Evolutionary conservation across 2,888 invertebrate species (phyloP), one percentile per base, ranked within the genome.

Genomic region (Troilus luridus): DNA sequence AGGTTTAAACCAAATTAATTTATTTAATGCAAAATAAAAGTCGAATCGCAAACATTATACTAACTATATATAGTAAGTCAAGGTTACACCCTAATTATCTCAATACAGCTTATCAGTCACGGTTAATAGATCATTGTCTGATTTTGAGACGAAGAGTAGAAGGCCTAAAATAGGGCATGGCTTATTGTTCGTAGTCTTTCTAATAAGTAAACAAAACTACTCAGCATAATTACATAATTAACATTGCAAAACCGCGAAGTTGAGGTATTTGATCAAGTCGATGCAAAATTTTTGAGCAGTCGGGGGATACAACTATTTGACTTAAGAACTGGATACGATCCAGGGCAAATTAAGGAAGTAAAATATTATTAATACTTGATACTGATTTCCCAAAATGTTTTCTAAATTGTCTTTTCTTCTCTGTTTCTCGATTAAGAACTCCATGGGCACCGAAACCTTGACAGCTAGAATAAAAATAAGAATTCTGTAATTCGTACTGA

Each of bases 41-140:
- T 17, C 72, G 17, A 77, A 17, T 17, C 19, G 67, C 67, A 67
- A 67, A 67, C 24, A 14, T 14, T 27, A 10, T 27, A 41, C 72
- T 19, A 77, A 41, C 72, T 77, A 77, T 77, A 77, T 19, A 27
- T 27, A 41, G 41, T 77, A 77, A 77, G 72, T 77, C 72, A 77
- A 77, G 72, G 72, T 0, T 41, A 6, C 27, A 19, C 72, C 9
- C 41, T 77, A 19, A 77, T 77, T 77, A 77, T 41, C 27, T 77
- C 17, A 1, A 41, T 67, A 67, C 24, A 14, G 14, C 14, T 24
- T n/a, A 12, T 67, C 14, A 24, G 12, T 6, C 41, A 77, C 41
- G 41, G 41, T 77, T 77, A 77, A 77, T 77, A 77, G 72, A 77
- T 77, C 72, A 77, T 77, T 77, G 72, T 77, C 12, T 77, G 72